Conservation (phyloP, 2,797 vertebrate species). For the Poeciliopsis paucimaculata region DNA sequence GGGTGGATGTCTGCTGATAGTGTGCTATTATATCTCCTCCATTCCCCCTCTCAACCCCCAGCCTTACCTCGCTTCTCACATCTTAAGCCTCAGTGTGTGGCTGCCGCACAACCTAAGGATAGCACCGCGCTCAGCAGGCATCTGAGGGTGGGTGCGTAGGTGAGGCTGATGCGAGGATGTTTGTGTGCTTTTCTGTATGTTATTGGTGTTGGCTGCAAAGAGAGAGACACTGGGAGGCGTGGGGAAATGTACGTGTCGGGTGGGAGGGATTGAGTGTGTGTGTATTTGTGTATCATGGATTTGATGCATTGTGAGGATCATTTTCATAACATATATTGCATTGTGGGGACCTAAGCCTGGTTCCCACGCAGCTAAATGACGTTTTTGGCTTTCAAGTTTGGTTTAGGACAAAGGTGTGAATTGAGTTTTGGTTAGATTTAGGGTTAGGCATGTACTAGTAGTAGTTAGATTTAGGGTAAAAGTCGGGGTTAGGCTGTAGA, state of each 20-base stretch:
- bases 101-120: constrained; percentile 53
- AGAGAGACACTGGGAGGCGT: constrained; percentile 8
- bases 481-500: too few species aligned
- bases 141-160: constrained; percentile 40
- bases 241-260: constrained; percentile 10
- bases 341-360: too few species aligned
- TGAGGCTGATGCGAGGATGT: constrained; percentile 37
- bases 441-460: too few species aligned
- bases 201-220: constrained; percentile 33
- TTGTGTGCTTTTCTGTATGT: constrained; percentile 32
- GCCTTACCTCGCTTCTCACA: constrained; percentile 49
- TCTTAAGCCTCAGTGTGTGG: constrained; percentile 42
- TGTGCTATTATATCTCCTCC: constrained; percentile 56
- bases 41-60: neutral
- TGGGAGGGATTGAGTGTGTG: constrained; percentile 1
- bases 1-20: constrained; percentile 59
- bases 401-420: too few species aligned
- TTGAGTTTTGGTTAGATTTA: too few species aligned
- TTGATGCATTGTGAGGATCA: too few species aligned
- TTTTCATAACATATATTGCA: too few species aligned
- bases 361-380: too few species aligned
- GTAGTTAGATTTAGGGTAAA: too few species aligned
- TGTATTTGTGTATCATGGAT: neutral
- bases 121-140: constrained; percentile 36
- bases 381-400: too few species aligned